Conservation (phyloP, 1,140 invertebrate species). For the Delia radicum region DNA sequence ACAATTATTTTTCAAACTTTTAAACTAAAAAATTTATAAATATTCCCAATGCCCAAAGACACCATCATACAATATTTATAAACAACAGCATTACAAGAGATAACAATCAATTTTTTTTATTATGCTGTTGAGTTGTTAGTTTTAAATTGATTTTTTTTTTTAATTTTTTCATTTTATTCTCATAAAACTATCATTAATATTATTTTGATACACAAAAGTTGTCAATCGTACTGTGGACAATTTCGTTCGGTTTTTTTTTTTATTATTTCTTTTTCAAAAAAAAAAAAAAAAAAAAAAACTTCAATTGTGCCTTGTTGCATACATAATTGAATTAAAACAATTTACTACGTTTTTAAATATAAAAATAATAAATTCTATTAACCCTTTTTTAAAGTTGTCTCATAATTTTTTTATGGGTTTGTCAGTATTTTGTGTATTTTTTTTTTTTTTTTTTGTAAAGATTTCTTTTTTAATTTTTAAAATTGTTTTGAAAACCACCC, state of each 20-base stretch:
- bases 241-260: background rate
- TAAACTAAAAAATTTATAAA: background rate
- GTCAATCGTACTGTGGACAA: background rate
- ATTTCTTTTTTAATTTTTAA: background rate
- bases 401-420: slow-evolving; percentile 1
- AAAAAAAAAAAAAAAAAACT: too few relatives aligned
- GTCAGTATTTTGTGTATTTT: background rate
- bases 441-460: background rate
- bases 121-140: background rate
- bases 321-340: background rate
- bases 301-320: background rate
- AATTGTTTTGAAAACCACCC: background rate
- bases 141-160: background rate
- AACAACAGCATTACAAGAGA: slow-evolving; percentile 9
- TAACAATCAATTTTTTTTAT: slow-evolving; percentile 16
- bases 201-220: slow-evolving; percentile 3
- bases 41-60: background rate
- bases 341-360: background rate
- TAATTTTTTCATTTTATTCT: background rate
- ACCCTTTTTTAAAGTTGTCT: background rate
- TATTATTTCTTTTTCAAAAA: background rate
- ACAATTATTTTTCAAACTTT: background rate
- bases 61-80: background rate
- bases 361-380: background rate
- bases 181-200: slow-evolving; percentile 21